Conservation (phyloP, 2,113 vertebrate genomes). For the Syngnathus typhle region DNA sequence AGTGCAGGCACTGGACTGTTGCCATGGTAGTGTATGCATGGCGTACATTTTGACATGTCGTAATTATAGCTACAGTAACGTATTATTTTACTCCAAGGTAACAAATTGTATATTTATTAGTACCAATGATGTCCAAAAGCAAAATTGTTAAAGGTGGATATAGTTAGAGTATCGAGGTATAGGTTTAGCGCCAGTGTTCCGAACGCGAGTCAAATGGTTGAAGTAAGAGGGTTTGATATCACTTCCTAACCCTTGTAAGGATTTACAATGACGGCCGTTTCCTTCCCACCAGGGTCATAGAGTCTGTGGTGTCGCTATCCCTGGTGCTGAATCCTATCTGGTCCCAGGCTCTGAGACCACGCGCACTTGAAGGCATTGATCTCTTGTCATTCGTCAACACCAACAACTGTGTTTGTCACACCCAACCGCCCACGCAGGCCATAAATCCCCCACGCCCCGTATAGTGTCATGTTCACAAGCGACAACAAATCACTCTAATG, state of each 20-base stretch:
- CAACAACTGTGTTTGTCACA: not conserved
- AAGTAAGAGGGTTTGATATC: not conserved
- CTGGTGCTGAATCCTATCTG: slow-evolving; percentile 54
- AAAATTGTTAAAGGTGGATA: too few relatives aligned
- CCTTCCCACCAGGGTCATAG: not conserved
- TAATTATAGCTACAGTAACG: too few relatives aligned
- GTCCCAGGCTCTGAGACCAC: slow-evolving; percentile 4
- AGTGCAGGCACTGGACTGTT: too few relatives aligned
- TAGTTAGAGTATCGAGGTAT: not conserved
- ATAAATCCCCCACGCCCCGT: slow-evolving; percentile 27
- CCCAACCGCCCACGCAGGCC: slow-evolving; percentile 9
- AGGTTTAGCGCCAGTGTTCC: not conserved
- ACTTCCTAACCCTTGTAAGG: not conserved
- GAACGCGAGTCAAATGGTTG: not conserved
- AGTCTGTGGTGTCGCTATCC: slow-evolving; percentile 50
- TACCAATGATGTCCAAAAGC: too few relatives aligned
- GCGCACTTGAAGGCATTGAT: not conserved
- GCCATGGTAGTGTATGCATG: too few relatives aligned
- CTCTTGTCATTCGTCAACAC: not conserved
- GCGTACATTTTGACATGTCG: too few relatives aligned
- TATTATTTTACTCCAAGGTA: too few relatives aligned
- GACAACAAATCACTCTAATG: slow-evolving; percentile 36
- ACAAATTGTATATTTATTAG: too few relatives aligned
- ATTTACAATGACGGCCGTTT: not conserved
- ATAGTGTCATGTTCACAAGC: slow-evolving; percentile 13